Conservation (phyloP, 2,113 vertebrate genomes). For the Probosciger aterrimus region DNA sequence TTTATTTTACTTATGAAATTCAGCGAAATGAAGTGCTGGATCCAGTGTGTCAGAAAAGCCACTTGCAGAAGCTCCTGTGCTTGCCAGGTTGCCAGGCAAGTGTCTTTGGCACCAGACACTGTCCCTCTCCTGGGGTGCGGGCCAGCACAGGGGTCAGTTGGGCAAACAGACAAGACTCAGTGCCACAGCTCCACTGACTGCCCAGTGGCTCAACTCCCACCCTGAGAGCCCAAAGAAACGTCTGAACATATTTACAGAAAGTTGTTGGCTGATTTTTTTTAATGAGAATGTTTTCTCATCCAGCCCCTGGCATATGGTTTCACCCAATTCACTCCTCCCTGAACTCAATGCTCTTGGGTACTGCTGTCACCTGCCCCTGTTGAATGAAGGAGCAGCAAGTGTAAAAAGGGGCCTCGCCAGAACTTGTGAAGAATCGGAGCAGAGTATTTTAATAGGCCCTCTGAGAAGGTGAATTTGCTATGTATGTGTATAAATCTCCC, state of each 20-base stretch:
- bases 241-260: neutral
- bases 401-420: neutral
- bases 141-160: neutral
- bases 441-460: neutral
- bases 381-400: neutral
- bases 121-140: rapidly evolving
- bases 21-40: neutral
- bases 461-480: neutral
- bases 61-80: neutral
- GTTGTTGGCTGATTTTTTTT: neutral
- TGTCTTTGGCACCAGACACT: neutral
- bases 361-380: neutral
- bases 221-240: neutral
- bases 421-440: neutral
- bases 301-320: neutral
- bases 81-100: neutral
- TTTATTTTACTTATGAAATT: neutral
- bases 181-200: neutral
- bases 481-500: neutral
- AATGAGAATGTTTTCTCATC: neutral
- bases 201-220: neutral
- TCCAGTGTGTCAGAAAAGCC: neutral
- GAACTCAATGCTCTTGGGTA: neutral
- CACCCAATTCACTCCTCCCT: neutral
- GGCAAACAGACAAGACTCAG: neutral